Evolutionary conservation across 2,888 invertebrate genomes (phyloP), one percentile per base, ranked within the genome.

Genomic region (Calameuta filiformis): DNA sequence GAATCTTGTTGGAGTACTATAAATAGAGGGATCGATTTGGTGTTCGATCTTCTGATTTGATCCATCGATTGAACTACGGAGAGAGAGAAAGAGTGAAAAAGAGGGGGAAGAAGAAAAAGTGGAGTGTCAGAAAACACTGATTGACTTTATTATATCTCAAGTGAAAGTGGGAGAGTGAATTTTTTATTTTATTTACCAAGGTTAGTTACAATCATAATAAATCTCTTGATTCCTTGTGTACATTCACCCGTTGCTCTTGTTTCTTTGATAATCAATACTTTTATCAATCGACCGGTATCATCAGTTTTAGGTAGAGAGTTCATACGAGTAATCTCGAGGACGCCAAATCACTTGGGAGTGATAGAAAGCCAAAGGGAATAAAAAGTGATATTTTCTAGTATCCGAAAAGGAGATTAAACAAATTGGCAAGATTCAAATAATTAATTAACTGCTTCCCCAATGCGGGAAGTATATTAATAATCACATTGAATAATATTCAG

Each of bases 311-410:
- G 40, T 40, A 40, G 40, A 40, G 15, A 37, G 37, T 15, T 37
- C 15, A 40, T 2, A 40, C 40, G 15, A 40, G 15, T 40, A 40
- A 40, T 40, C 40, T 40, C 40, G 40, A 40, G 40, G 40, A 40
- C 40, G 40, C 40, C 40, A 40, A 40, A 40, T 40, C 40, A 40
- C 40, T 15, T 40, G 40, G 77, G 79, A 69, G 34, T n/a, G 73
- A 34, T 37, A 75, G 35, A 78, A 84, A 85, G 85, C 85, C 87
- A 87, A 88, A 88, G 86, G 85, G 85, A 84, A 83, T 80, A 40
- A 40, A 40, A 81, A 84, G 87, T 87, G 86, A 87, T 88, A 88
- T 83, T 83, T 80, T 84, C 80, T 79, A 81, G 81, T 84, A 83
- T 76, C 75, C 75, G 56, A 69, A 9, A 33, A 69, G 33, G 69